These are phyloP conservation scores for Podarcis lilfordi DNA, from an alignment of 2,797 vertebrate genomes.

Conservation along the genomic window DNA sequence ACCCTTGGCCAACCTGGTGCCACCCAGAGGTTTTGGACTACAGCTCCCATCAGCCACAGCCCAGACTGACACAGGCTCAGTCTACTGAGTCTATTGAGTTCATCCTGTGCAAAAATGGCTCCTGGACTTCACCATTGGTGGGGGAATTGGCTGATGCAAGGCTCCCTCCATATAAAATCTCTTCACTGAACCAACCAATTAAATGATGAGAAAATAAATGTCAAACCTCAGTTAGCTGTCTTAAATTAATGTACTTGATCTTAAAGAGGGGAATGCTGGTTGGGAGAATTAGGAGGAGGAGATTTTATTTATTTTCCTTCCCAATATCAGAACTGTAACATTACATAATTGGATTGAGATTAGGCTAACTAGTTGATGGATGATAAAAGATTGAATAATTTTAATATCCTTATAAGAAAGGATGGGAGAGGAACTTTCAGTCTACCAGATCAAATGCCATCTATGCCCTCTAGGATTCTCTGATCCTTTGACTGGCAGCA, in stretches of 20 bases:
- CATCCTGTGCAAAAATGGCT: not conserved
- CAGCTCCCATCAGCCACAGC: not conserved
- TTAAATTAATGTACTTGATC: not conserved
- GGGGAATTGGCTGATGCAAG: not conserved
- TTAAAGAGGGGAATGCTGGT: not conserved
- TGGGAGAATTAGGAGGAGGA: not conserved
- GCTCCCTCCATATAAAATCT: not conserved
- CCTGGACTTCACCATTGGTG: not conserved
- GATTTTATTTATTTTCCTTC: not conserved
- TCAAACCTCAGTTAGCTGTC: not conserved
- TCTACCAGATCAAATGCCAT: too few species aligned
- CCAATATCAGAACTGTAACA: not conserved
- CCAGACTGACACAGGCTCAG: not conserved
- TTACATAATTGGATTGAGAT: not conserved
- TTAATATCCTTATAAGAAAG: not conserved
- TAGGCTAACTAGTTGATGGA: not conserved
- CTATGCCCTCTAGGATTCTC: too few species aligned
- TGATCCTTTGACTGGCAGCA: not conserved
- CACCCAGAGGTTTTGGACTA: too few species aligned
- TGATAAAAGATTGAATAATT: not conserved
- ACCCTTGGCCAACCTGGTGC: too few species aligned
- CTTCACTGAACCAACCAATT: not conserved
- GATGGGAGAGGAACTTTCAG: not conserved
- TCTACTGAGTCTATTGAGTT: not conserved
- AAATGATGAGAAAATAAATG: not conserved